Evolutionary conservation across 2,888 invertebrate species (phyloP), one percentile per base, ranked within the genome.

Genomic region (Nephrotoma appendiculata): DNA sequence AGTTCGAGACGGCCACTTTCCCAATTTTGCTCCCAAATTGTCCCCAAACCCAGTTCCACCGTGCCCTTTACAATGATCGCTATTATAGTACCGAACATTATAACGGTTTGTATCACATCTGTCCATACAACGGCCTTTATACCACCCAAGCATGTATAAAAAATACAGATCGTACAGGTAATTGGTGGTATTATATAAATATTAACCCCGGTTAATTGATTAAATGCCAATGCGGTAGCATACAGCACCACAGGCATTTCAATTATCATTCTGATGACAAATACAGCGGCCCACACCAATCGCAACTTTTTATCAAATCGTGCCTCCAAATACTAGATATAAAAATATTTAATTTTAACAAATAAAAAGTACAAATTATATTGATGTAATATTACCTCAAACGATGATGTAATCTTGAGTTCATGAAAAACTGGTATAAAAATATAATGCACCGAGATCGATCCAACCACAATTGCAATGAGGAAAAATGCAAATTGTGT

Each of bases 401-500:
- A 83, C n/a, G 41, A 5, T 41, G 83, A 83, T 41, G 41, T 41
- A 6, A 83, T 41, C n/a, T 83, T 83, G 1, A 83, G 83, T 41
- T 83, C 12, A 5, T 41, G 41, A 83, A 83, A 83, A 12, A 83
- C 83, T 41, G 41, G 83, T 2, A 83, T 41, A 83, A 83, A 83
- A 9, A 83, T 42, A 6, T 83, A 83, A 41, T 83, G 93, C 1
- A 94, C 89, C n/a, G 94, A 92, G 1, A 94, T 93, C 31, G 93
- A 91, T 1, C 93, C 91, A 31, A 91, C 87, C 43, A 89, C 89
- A 88, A 91, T 87, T 0, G 91, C 90, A 31, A 90, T 86, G 9
- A 91, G 88, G n/a, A 94, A 93, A 89, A 94, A 95, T 6, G 94
- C 91, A 90, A 95, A 97, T 87, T 83, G 41, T 41, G 41, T 41